Percentiles rank a stretch among this genome's conserved stretches.
Conservation (phyloP, 1,140 invertebrate species). For the Drosophila littoralis region DNA sequence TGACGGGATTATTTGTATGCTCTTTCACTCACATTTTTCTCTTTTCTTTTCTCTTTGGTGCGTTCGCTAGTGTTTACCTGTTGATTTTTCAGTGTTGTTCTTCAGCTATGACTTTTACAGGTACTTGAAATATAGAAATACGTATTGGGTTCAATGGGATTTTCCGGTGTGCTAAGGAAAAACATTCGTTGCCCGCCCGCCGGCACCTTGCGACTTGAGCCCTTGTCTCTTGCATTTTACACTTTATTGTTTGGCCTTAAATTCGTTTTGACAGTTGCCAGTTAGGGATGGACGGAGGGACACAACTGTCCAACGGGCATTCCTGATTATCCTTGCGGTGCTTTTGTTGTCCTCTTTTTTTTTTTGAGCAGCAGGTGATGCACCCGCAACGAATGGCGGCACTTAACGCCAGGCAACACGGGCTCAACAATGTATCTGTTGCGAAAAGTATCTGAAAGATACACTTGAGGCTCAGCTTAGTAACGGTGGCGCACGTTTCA, state of each 20-base stretch:
- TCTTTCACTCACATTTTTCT: slow-evolving; percentile 5
- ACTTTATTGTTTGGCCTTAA: slow-evolving; percentile 51
- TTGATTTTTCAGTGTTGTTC: slow-evolving; percentile 38
- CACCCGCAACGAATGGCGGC: slow-evolving; percentile 57
- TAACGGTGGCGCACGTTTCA: slow-evolving; percentile 73
- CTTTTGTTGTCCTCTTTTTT: slow-evolving; percentile 52
- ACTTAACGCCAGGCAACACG: slow-evolving; percentile 67
- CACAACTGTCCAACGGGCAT: slow-evolving; percentile 35
- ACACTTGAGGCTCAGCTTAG: slow-evolving; percentile 36
- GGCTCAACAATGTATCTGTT: slow-evolving; percentile 1
- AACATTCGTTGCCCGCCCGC: slow-evolving; percentile 50
- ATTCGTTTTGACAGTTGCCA: slow-evolving; percentile 69
- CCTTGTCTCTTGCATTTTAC: slow-evolving; percentile 44
- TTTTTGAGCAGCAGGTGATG: slow-evolving; percentile 51
- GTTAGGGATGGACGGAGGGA: slow-evolving; percentile 16
- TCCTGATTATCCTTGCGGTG: slow-evolving; percentile 77
- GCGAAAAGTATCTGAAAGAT: slow-evolving; percentile 44
- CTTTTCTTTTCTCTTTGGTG: slow-evolving; percentile 26
- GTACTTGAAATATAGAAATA: slow-evolving; percentile 44
- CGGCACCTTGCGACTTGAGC: slow-evolving; percentile 26
- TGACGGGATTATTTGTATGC: neutral
- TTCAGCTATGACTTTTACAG: slow-evolving; percentile 55
- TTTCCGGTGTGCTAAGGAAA: slow-evolving; percentile 58
- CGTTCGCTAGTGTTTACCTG: slow-evolving; percentile 23
- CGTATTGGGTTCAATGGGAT: slow-evolving; percentile 56